Evolutionary conservation across 2,888 invertebrate genomes (phyloP), one percentile per base, ranked within the genome.

Genomic region (Brachyopa scutellaris): DNA sequence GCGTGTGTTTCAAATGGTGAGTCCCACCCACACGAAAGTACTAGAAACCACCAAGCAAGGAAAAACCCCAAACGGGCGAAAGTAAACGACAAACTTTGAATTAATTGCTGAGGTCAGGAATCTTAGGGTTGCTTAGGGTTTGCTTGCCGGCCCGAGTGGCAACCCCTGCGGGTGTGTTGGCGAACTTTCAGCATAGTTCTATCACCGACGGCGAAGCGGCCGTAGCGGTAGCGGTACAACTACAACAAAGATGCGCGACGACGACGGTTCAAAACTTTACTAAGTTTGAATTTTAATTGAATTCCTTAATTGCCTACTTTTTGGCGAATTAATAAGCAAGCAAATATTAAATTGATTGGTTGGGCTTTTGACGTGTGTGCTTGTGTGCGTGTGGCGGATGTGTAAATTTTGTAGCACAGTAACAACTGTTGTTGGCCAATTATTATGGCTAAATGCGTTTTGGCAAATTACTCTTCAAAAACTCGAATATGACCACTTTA

Each of bases 271-370:
- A n/a, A 55, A 64, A 77, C 49, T 82, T 72, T 70, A 82, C 77
- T 70, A 77, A 82, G 70, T 77, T 82, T 82, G 82, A 77, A 82
- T 77, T 82, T 77, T 77, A 82, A 82, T 82, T 82, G 82, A 82
- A 82, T 82, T 66, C 59, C 70, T 66, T 82, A 82, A 82, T 77
- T 82, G 70, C 59, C 42, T 77, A 21, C 57, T 59, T 77, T 59
- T 59, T 26, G 40, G 47, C 7, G 64, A 53, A 59, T 70, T 79
- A 79, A 79, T 40, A 82, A 70, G 70, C 59, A 76, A 59, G 53
- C 62, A 49, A 49, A 49, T 59, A 82, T 66, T 57, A 82, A 70
- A 72, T 61, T 72, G 70, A 66, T 67, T 67, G 33, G 31, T 7
- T 2, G n/a, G 9, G 33, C 7, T 29, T 19, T 29, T 26, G 26